Evolutionary conservation across 1,140 invertebrate species (phyloP), one percentile per base, ranked within the genome.

Genomic region (Pogonus chalceus): DNA sequence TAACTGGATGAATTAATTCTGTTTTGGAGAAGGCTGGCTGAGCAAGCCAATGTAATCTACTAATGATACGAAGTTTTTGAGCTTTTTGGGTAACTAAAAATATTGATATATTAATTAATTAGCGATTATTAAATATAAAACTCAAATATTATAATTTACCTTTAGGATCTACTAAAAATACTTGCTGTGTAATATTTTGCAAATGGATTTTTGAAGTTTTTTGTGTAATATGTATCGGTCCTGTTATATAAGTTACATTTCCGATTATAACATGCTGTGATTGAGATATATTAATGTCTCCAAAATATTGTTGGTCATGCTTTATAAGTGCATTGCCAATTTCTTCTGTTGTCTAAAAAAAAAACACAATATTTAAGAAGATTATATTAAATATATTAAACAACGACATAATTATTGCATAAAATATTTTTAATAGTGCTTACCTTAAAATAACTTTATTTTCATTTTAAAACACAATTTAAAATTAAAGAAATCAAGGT

Each of bases 181-280:
- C 22, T 52, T 35, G 20, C 26, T 35, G 1, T 37, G 39, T 46
- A n/a, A 37, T 39, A 23, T 16, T 48, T 12, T 31, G 12, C 23
- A 26, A 22, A 2, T 21, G 18, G 10, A 20, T 24, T 10, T 49
- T 31, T 4, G 23, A 24, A 20, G 24, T 23, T 16, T 1, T 18
- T 59, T 64, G 53, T 37, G 65, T 69, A 16, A 73, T 63, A 35
- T 73, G 65, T 49, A 73, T 67, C 20, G 71, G 70, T 2, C 70
- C 71, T 56, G 71, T 71, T 21, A 73, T 68, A 26, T 70, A 67
- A 22, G 69, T 72, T 16, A 73, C 63, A 56, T 72, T 72, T 23
- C 72, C 72, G 14, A 73, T 64, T 53, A 70, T 69, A 0, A 73
- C 70, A 53, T 61, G 60, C 50, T 67, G 66, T 0, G 70, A 71